A percentile compares a stretch with the other conserved stretches of the same genome.
These are phyloP conservation scores for Amphibalanus amphitrite DNA, from an alignment of 1,140 invertebrate genomes.

Conservation along the genomic window DNA sequence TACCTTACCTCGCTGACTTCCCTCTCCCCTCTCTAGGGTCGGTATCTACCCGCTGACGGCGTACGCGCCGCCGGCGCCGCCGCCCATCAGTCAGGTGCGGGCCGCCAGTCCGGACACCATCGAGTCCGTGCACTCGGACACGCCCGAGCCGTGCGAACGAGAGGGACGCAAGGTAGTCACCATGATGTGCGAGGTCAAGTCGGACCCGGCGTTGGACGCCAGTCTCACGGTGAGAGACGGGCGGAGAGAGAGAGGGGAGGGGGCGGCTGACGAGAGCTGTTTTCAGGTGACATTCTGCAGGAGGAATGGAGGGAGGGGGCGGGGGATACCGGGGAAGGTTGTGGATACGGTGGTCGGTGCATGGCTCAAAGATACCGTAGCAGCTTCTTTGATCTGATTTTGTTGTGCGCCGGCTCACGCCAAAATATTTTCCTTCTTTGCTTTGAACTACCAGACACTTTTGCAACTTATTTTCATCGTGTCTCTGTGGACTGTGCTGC, in stretches of 20 bases:
- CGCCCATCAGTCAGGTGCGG: constrained; percentile 32
- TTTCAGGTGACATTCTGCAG: not conserved
- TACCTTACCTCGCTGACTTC: too few relatives aligned
- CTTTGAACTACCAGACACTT: too few relatives aligned
- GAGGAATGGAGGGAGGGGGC: not conserved
- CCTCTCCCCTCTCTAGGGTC: constrained; percentile 49
- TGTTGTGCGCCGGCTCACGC: too few relatives aligned
- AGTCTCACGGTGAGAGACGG: not conserved
- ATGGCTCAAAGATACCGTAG: not conserved
- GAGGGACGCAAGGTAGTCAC: constrained; percentile 65
- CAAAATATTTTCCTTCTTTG: too few relatives aligned
- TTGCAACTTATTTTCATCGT: too few relatives aligned
- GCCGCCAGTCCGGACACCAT: constrained; percentile 60
- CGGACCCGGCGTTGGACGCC: constrained; percentile 26
- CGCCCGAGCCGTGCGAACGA: constrained; percentile 58
- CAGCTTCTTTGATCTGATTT: not conserved
- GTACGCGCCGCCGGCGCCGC: constrained; percentile 50
- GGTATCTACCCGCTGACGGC: constrained; percentile 94
- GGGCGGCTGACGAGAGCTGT: too few relatives aligned
- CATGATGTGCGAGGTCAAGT: constrained; percentile 86
- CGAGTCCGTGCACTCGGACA: constrained; percentile 64
- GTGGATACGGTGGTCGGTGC: not conserved
- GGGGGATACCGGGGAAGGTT: not conserved
- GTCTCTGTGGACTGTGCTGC: too few relatives aligned
- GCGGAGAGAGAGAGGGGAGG: too few relatives aligned